Evolutionary conservation across 92 coral and sea anemone genomes (phyloP).

Genomic region (Umimayanthus chanpuru): DNA sequence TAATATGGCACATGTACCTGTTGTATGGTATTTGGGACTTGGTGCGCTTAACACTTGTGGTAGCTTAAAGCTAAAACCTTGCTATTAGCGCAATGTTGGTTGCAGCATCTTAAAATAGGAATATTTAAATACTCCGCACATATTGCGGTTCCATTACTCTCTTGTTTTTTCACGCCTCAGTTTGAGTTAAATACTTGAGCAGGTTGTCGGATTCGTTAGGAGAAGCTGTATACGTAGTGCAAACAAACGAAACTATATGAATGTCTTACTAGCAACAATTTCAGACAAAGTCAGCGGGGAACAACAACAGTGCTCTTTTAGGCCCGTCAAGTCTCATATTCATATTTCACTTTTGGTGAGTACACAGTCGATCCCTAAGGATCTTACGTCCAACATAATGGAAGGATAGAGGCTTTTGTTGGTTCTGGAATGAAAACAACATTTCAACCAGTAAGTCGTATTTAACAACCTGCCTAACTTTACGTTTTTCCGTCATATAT

Average conservation of each 20-base stretch:
- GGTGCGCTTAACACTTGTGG: not conserved
- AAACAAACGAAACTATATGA: not conserved
- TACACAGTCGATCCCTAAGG: not conserved
- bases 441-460: not conserved
- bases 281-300: not conserved
- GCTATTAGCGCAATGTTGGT: not conserved
- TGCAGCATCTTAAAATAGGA: not conserved
- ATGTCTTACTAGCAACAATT: not conserved
- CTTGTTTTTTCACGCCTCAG: not conserved
- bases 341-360: not conserved
- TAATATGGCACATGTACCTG: not conserved
- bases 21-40: not conserved
- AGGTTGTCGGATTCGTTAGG: not conserved
- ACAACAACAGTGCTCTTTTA: not conserved
- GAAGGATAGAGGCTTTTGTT: not conserved
- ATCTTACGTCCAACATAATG: not conserved
- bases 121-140: too few species aligned
- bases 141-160: not conserved
- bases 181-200: not conserved
- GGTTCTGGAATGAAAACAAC: not conserved
- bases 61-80: too few species aligned
- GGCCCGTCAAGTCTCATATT: not conserved
- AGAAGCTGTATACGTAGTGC: not conserved
- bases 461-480: too few species aligned
- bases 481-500: not conserved